These are phyloP conservation scores for zebrafish (Danio rerio) DNA, from an alignment of 2,113 vertebrate genomes.

Conservation along the genomic window GRCz12tu NC_133183.1:57823001-57823500, in stretches of 20 bases:
- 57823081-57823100: constrained; percentile 42
- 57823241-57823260: constrained; percentile 53
- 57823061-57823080: constrained; percentile 59
- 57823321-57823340: not conserved
- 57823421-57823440: not conserved
- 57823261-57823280: constrained; percentile 31
- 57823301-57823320: not conserved
- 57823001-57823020: constrained; percentile 53
- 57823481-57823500: no score
- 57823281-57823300: constrained; percentile 4
- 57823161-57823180: constrained; percentile 41
- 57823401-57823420: not conserved
- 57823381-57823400: not conserved
- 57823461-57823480: no score
- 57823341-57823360: not conserved
- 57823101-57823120: constrained; percentile 37
- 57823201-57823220: constrained; percentile 49
- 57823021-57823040: constrained; percentile 49
- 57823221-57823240: constrained; percentile 42
- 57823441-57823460: not conserved
- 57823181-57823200: constrained; percentile 48
- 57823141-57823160: constrained; percentile 50
- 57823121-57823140: constrained; percentile 42
- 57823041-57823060: constrained; percentile 60
- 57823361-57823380: no score